Conservation (phyloP, 1,140 invertebrate genomes). For the Seison nebaliae region DNA sequence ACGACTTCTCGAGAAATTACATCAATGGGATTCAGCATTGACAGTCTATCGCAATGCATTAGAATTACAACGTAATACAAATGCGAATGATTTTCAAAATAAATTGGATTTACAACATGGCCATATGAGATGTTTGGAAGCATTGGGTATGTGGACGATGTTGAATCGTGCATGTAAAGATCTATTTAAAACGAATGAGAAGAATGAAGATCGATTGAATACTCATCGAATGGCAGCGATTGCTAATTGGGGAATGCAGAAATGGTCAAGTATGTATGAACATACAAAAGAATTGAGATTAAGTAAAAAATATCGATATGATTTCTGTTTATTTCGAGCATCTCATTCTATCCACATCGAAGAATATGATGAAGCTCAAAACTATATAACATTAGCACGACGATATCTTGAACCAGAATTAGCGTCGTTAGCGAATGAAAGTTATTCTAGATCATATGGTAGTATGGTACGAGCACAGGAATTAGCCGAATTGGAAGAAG, state of each 20-base stretch:
- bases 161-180: conserved; percentile 1
- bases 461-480: conserved; percentile 14
- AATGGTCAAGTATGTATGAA: conserved; percentile 63
- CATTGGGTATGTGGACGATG: conserved; percentile 64
- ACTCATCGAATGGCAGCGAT: conserved; percentile 71
- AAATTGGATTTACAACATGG: conserved; percentile 57
- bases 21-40: conserved; percentile 88
- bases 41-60: conserved; percentile 43
- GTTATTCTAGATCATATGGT: conserved; percentile 83
- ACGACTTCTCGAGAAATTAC: conserved; percentile 89
- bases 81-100: conserved; percentile 13
- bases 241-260: conserved; percentile 63
- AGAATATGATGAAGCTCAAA: conserved; percentile 41
- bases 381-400: conserved; percentile 27
- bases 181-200: conserved; percentile 13
- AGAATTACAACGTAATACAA: conserved; percentile 12
- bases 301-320: conserved; percentile 58
- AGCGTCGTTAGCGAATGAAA: conserved; percentile 86
- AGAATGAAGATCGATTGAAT: conserved; percentile 42
- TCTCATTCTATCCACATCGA: conserved; percentile 67
- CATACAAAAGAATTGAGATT: conserved; percentile 60
- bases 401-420: conserved; percentile 80
- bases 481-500: conserved; percentile 62
- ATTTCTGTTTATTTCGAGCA: conserved; percentile 76
- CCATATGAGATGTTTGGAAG: conserved; percentile 81